Evolutionary conservation across 2,797 vertebrate species (phyloP).

Genomic region (Silurus aristotelis): DNA sequence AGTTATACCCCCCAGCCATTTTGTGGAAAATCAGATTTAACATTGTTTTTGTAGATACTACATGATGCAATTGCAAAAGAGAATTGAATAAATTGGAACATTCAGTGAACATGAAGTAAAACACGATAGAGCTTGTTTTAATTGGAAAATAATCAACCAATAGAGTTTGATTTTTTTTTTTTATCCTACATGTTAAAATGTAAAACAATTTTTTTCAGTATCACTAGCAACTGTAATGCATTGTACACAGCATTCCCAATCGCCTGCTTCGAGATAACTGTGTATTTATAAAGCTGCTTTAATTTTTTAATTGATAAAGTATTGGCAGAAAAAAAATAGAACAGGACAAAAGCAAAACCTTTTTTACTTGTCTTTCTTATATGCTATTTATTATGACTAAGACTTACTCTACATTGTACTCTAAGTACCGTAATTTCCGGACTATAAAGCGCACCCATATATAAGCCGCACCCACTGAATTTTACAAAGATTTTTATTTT

Average conservation of each 20-base stretch:
- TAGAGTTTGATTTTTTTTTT: neutral
- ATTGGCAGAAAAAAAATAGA: neutral
- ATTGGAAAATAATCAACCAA: neutral
- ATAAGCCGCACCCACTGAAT: too few relatives aligned
- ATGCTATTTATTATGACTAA: neutral
- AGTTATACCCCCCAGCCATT: neutral
- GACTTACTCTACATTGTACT: neutral
- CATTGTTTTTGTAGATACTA: neutral
- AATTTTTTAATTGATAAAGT: neutral
- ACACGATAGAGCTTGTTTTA: neutral
- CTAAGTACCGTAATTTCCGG: neutral
- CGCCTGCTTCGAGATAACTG: neutral
- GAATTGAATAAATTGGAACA: neutral
- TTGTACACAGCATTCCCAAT: neutral
- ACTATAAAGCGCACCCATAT: too few relatives aligned
- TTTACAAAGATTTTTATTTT: too few relatives aligned
- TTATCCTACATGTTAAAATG: neutral
- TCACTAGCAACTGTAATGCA: neutral
- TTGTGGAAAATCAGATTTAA: neutral
- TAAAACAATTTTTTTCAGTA: too few relatives aligned
- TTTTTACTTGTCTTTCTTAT: too few relatives aligned
- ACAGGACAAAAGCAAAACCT: neutral
- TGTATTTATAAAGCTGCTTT: too few relatives aligned
- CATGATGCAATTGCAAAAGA: neutral
- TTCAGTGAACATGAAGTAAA: neutral